Evolutionary conservation across 2,797 vertebrate species (phyloP), one percentile per base, ranked within the genome.

Genomic region (Manis javanica): DNA sequence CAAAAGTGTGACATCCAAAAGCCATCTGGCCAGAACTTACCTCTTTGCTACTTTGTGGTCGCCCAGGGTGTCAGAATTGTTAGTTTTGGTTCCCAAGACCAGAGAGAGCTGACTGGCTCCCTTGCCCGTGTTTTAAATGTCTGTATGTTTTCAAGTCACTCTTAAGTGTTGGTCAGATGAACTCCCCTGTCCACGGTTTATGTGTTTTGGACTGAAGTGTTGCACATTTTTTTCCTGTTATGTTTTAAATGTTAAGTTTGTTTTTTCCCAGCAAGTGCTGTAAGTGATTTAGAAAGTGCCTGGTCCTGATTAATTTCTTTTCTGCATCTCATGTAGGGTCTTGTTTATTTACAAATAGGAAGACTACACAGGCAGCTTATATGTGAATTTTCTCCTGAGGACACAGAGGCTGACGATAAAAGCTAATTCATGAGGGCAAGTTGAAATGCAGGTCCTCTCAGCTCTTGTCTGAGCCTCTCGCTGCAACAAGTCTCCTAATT

Each of bases 341-440:
- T 92, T 95, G 68, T 97, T 97, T 97, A 95, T 96, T 97, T 92
- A 79, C 61, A 83, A 86, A 79, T 74, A 77, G 89, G 81, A 93
- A 94, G 89, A 84, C 92, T 92, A 59, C 66, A 92, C 85, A 96
- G 42, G 88, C 92, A 88, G 49, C 89, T 94, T 83, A 86, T 85
- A 88, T 19, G 77, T 69, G 85, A 81, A 15, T 69, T 55, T 79
- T 90, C 69, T 78, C 74, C 72, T 39, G 87, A 71, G 77, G 71
- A 51, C 63, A 68, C 42, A 78, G 66, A 81, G 64, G 71, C 91
- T 23, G 12, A 55, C 57, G 31, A 83, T 49, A 88, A 69, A 92
- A 53, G 34, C 72, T 90, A 72, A 78, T 75, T 94, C 31, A 12
- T 9, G 42, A 90, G 39, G 11, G n/a, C 46, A 91, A 49, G 23